Conservation (phyloP, 2,797 vertebrate genomes). For the Thunnus albacares region DNA sequence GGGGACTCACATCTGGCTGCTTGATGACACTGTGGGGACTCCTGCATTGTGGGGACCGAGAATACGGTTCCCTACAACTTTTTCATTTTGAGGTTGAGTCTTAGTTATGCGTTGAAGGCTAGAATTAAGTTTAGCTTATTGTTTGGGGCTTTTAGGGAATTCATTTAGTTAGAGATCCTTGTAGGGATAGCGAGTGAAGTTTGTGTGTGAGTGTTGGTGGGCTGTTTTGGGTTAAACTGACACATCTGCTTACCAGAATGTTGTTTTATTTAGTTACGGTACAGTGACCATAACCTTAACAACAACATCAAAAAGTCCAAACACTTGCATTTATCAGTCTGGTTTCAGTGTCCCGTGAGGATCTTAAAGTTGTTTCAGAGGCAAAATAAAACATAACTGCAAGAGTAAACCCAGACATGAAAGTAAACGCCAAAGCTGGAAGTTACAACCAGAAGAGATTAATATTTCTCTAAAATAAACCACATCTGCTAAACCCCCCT, state of each 20-base stretch:
- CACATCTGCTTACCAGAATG: neutral
- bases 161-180: too few species aligned
- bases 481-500: neutral
- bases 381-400: too few species aligned
- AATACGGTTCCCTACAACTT: neutral
- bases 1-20: too few species aligned
- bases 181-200: too few species aligned
- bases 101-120: neutral
- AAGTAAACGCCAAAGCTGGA: neutral
- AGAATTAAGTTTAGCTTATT: neutral
- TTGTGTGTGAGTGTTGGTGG: neutral
- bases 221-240: neutral
- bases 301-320: neutral
- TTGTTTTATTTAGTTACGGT: neutral
- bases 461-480: neutral
- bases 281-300: neutral
- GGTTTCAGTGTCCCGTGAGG: neutral
- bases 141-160: too few species aligned
- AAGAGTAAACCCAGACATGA: neutral
- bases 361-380: neutral
- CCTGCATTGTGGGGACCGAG: neutral
- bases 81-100: neutral
- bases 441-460: neutral
- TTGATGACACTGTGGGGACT: neutral
- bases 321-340: neutral